A percentile compares a stretch with the other conserved stretches of the same genome.
phyloP scores from a whole-genome alignment of 1,140 invertebrate genomes.

The Heliconius himera region DNA sequence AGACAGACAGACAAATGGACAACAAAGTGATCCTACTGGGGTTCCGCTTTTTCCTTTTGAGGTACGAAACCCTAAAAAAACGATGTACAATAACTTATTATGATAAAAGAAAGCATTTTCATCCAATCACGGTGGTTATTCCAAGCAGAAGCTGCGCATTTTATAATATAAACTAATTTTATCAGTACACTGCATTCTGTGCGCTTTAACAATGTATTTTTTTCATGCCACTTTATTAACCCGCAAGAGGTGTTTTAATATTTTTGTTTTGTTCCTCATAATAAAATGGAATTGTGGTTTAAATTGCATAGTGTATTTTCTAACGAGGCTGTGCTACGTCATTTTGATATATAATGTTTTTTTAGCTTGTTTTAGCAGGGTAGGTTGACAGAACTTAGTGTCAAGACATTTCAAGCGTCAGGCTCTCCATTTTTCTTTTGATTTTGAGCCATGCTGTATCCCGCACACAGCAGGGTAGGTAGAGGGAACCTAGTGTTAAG shows the following conservation, averaged over 20 bases:
- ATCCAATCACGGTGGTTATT: neutral
- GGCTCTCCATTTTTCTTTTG: too few relatives aligned
- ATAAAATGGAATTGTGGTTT: neutral
- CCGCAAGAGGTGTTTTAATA: constrained; percentile 5
- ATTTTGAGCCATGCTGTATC: too few relatives aligned
- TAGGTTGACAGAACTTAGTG: too few relatives aligned
- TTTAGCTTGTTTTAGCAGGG: too few relatives aligned
- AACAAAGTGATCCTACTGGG: too few relatives aligned
- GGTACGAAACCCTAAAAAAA: too few relatives aligned
- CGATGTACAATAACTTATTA: neutral
- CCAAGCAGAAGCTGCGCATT: neutral
- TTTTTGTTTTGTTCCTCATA: neutral
- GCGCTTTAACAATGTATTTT: constrained; percentile 9
- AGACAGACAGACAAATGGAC: too few relatives aligned
- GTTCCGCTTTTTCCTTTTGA: too few relatives aligned
- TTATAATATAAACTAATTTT: constrained; percentile 15
- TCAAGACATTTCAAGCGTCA: too few relatives aligned
- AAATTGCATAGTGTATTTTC: neutral
- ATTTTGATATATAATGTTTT: neutral
- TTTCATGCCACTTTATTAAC: constrained; percentile 10
- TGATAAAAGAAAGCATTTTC: neutral
- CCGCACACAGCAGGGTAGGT: too few relatives aligned
- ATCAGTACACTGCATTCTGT: constrained; percentile 5
- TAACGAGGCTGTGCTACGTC: neutral
- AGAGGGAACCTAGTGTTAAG: too few relatives aligned